Evolutionary conservation across 64 coral and sea anemone genomes (phyloP).

Genomic region (Montipora foliosa): DNA sequence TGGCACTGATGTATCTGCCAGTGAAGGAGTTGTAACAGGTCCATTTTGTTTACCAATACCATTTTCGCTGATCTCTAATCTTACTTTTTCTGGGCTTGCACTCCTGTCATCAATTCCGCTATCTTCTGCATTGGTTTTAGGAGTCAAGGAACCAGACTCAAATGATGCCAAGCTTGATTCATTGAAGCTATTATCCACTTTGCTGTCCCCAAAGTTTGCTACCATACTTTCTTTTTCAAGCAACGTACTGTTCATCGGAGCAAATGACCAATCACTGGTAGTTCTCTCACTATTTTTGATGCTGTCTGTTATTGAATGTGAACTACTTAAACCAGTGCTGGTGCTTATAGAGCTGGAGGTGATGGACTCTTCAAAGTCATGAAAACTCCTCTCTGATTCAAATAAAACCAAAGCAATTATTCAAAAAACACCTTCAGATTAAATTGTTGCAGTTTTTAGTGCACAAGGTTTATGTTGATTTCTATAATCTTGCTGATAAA

Average conservation of each 20-base stretch:
- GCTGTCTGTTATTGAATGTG: slow-evolving; percentile 19
- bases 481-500: too few species aligned
- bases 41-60: too few species aligned
- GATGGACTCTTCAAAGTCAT: neutral
- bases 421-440: neutral
- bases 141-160: neutral
- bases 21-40: slow-evolving; percentile 3
- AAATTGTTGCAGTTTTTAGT: too few species aligned
- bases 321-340: slow-evolving; percentile 24
- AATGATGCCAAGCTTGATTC: slow-evolving; percentile 6
- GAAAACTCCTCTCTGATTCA: too few species aligned
- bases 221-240: slow-evolving; percentile 37
- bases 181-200: slow-evolving; percentile 3
- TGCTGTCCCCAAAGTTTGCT: slow-evolving; percentile 38
- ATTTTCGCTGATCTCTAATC: slow-evolving; percentile 24
- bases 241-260: neutral
- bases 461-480: too few species aligned
- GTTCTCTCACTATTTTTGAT: neutral
- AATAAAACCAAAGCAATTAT: neutral
- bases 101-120: slow-evolving; percentile 59
- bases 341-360: slow-evolving; percentile 5
- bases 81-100: slow-evolving; percentile 38
- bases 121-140: slow-evolving; percentile 23
- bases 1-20: neutral
- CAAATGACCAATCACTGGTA: neutral